These are phyloP conservation scores for Emberiza fucata DNA, from an alignment of 2,113 vertebrate genomes.

Conservation along the genomic window DNA sequence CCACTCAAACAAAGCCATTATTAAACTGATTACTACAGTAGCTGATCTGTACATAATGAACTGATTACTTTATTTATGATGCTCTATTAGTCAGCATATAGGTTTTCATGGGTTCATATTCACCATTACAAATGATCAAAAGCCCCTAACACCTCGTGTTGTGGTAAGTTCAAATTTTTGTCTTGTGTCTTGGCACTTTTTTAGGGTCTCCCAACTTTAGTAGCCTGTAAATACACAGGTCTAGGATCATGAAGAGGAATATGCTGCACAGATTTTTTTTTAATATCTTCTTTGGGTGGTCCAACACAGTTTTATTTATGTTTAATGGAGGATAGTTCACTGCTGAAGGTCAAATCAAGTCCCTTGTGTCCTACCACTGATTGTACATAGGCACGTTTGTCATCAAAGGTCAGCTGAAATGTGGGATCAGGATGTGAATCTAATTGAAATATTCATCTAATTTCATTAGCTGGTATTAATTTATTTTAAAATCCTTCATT, in stretches of 20 bases:
- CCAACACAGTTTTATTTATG: neutral
- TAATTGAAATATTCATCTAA: neutral
- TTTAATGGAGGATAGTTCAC: neutral
- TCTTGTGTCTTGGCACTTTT: neutral
- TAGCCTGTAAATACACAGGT: neutral
- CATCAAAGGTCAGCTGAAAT: neutral
- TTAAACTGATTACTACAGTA: neutral
- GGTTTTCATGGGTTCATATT: neutral
- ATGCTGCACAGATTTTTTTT: neutral
- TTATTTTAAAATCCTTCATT: neutral
- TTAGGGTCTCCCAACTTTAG: neutral
- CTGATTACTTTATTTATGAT: neutral
- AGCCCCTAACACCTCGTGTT: neutral
- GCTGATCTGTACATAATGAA: neutral
- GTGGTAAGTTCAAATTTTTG: neutral
- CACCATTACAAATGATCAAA: neutral
- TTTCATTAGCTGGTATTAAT: neutral
- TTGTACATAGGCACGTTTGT: neutral
- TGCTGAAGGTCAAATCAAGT: neutral
- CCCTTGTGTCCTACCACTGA: neutral
- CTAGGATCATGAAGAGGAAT: neutral
- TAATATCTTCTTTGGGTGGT: neutral
- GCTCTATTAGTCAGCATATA: neutral
- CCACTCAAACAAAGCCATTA: neutral
- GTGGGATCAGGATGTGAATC: neutral